phyloP scores from a whole-genome alignment of 2,113 vertebrate genomes.

The Panurus biarmicus region DNA sequence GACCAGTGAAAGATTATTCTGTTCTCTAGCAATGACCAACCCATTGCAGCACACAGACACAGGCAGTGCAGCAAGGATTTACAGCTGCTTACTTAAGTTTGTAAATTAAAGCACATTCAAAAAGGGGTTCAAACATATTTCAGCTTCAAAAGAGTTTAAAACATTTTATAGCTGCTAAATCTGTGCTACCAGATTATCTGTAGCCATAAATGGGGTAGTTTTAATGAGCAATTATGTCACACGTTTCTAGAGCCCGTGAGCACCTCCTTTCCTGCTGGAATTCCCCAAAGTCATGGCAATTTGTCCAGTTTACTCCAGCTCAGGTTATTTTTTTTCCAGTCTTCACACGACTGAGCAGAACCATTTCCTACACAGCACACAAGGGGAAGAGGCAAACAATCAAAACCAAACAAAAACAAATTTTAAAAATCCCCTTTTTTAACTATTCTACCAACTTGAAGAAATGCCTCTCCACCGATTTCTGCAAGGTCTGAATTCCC shows the following conservation, averaged over 20 bases:
- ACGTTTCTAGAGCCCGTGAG: neutral
- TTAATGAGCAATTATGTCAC: neutral
- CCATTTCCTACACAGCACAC: neutral
- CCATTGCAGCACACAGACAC: neutral
- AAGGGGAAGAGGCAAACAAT: neutral
- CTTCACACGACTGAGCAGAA: constrained; percentile 2
- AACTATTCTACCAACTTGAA: neutral
- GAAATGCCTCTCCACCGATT: neutral
- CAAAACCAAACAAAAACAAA: neutral
- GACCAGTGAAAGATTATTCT: neutral
- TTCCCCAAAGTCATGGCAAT: neutral
- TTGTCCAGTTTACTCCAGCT: neutral
- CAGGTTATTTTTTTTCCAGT: neutral
- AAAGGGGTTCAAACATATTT: neutral
- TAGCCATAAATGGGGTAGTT: neutral
- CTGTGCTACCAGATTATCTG: neutral
- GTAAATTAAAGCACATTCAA: neutral
- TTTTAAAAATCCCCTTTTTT: neutral
- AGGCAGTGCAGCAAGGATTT: neutral
- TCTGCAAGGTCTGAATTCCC: neutral
- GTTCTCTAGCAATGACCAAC: neutral
- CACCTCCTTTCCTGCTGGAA: neutral
- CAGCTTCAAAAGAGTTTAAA: neutral
- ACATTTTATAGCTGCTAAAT: neutral
- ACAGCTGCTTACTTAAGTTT: neutral